These are phyloP conservation scores for Mormyrus iriodes DNA, from an alignment of 2,113 vertebrate species.

Conservation along the genomic window DNA sequence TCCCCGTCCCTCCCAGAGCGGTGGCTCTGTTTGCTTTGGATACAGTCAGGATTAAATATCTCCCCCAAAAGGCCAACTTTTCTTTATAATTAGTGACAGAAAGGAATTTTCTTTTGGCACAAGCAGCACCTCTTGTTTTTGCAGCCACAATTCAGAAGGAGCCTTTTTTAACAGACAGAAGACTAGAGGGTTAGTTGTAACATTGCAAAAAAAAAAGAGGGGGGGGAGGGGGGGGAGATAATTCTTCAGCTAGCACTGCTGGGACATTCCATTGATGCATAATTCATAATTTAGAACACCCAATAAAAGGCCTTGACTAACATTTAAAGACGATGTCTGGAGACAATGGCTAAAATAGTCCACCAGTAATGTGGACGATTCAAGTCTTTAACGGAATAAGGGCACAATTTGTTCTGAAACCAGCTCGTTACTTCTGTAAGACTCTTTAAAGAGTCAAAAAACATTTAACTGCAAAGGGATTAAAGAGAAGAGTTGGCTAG, in stretches of 20 bases:
- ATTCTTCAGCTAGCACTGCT: constrained; percentile 40
- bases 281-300: constrained; percentile 49
- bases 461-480: constrained; percentile 16
- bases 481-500: constrained; percentile 42
- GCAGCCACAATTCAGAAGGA: constrained; percentile 35
- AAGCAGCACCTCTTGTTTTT: constrained; percentile 41
- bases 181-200: constrained; percentile 6
- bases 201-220: background rate
- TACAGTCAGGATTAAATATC: constrained; percentile 53
- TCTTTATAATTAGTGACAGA: constrained; percentile 59
- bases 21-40: constrained; percentile 63
- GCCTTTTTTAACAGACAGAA: constrained; percentile 20
- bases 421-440: constrained; percentile 23
- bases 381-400: constrained; percentile 24
- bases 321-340: constrained; percentile 49
- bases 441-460: constrained; percentile 17
- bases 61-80: constrained; percentile 46
- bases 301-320: constrained; percentile 46
- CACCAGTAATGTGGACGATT: constrained; percentile 35
- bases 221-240: constrained; percentile 37
- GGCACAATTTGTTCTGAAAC: constrained; percentile 30
- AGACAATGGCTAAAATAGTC: constrained; percentile 54
- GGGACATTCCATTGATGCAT: constrained; percentile 41
- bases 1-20: constrained; percentile 45
- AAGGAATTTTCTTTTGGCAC: constrained; percentile 51